A percentile compares a stretch with the other conserved stretches of the same genome.
Conservation (phyloP, 2,797 vertebrate species). For the Apodemus agrarius region DNA sequence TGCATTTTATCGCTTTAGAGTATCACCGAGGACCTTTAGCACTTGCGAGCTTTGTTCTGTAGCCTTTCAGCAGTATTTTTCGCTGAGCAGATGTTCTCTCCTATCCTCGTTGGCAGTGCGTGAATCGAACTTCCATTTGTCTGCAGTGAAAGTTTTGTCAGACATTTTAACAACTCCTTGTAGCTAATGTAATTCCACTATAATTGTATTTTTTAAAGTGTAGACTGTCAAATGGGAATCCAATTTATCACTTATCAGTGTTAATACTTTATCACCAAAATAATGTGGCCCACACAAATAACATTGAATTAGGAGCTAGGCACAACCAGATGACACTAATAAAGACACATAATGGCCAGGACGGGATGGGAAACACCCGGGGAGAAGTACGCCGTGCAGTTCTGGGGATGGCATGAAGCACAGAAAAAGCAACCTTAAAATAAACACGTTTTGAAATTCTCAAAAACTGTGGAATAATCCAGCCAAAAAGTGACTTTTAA, state of each 20-base stretch:
- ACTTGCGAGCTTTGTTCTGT: slow-evolving; percentile 5
- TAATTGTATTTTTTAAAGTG: slow-evolving; percentile 46
- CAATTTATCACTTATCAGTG: neutral
- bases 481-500: slow-evolving; percentile 62
- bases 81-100: neutral
- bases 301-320: neutral
- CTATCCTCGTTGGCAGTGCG: neutral
- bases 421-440: slow-evolving; percentile 59
- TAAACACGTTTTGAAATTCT: slow-evolving; percentile 66
- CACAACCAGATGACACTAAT: slow-evolving; percentile 6
- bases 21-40: neutral
- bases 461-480: slow-evolving; percentile 63
- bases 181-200: slow-evolving; percentile 17
- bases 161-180: slow-evolving; percentile 13
- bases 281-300: slow-evolving; percentile 7
- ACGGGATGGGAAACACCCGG: neutral
- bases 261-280: slow-evolving; percentile 49
- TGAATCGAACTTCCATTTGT: neutral
- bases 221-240: neutral
- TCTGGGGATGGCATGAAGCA: slow-evolving; percentile 28
- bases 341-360: neutral
- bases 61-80: neutral
- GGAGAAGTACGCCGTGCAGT: slow-evolving; percentile 12
- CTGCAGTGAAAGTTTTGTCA: slow-evolving; percentile 3
- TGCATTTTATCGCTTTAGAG: slow-evolving; percentile 46